Conservation (phyloP, 2,113 vertebrate species). For the human (Homo sapiens) region GRCh38 chr12:9544001-9544500, state of each 20-base stretch:
- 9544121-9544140: neutral
- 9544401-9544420: too few species aligned
- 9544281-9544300: constrained; percentile 67
- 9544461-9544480: neutral
- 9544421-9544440: accelerated
- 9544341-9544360: neutral
- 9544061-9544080: neutral
- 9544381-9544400: too few species aligned
- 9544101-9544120: neutral
- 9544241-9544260: constrained; percentile 85
- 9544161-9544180: neutral
- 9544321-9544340: neutral
- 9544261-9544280: constrained; percentile 75
- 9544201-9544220: neutral
- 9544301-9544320: neutral
- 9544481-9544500: neutral
- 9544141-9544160: neutral
- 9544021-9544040: neutral
- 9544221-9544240: constrained; percentile 80
- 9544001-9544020: neutral
- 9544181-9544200: neutral
- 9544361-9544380: too few species aligned
- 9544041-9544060: neutral
- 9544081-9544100: neutral
- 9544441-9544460: accelerated